Percentiles rank a stretch among this genome's conserved stretches.
Evolutionary conservation across 2,113 vertebrate species (phyloP).

Genomic region (Psilopsiagon aymara): DNA sequence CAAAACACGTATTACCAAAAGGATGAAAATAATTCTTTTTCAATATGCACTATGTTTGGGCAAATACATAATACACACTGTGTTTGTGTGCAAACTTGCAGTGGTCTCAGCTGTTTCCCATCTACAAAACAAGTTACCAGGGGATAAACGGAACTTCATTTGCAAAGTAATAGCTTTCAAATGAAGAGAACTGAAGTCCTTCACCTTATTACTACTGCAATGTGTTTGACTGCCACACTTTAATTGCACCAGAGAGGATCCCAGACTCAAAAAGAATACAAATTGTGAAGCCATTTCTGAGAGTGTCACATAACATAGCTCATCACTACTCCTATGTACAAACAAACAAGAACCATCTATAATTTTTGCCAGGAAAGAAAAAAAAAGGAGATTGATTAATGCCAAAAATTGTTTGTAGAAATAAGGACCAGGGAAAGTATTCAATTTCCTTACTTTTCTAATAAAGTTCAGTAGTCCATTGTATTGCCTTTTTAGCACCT

Average conservation of each 20-base stretch:
- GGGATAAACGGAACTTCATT: not conserved
- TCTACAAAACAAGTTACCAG: not conserved
- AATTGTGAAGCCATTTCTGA: not conserved
- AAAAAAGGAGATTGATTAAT: not conserved
- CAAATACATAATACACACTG: not conserved
- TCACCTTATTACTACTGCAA: not conserved
- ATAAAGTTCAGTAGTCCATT: not conserved
- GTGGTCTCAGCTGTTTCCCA: not conserved
- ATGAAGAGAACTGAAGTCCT: not conserved
- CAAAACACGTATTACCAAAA: not conserved
- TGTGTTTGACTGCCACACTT: not conserved
- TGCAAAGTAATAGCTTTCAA: slow-evolving; percentile 29
- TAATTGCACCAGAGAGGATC: not conserved
- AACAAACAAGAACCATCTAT: not conserved
- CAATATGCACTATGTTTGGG: not conserved
- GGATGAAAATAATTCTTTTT: not conserved
- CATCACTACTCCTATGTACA: not conserved
- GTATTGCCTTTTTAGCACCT: not conserved
- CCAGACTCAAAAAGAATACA: not conserved
- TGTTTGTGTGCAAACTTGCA: not conserved
- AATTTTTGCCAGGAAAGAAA: not conserved
- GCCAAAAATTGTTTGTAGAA: not conserved
- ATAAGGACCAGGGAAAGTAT: not conserved
- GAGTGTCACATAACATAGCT: not conserved
- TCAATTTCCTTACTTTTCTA: not conserved